Conservation (phyloP, 2,888 invertebrate genomes). For the Campoplex capitator region DNA sequence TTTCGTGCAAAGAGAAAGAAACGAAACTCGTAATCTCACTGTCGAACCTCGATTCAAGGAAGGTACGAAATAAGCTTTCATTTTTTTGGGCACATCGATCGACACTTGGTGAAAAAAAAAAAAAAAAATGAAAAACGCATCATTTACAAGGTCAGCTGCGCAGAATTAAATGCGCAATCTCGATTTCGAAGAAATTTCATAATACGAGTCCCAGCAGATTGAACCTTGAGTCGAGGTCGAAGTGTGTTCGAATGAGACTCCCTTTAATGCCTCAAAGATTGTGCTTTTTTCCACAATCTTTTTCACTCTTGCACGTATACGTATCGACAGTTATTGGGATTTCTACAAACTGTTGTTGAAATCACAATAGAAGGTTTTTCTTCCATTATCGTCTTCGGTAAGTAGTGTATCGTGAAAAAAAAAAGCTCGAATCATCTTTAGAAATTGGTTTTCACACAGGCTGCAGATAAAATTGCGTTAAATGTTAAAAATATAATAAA, state of each 20-base stretch:
- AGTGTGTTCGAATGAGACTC: conserved; percentile 1
- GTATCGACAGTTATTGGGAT: conserved; percentile 40
- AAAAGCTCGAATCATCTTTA: conserved; percentile 1
- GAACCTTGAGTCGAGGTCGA: background rate
- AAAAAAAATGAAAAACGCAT: background rate
- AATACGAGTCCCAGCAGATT: background rate
- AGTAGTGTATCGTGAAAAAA: conserved; percentile 12
- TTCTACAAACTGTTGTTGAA: conserved; percentile 48
- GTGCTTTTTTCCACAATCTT: conserved; percentile 4
- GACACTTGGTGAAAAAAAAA: background rate
- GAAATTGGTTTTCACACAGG: background rate
- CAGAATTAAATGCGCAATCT: background rate
- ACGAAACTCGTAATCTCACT: background rate
- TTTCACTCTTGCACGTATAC: background rate
- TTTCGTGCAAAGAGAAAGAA: background rate
- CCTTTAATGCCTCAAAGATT: background rate
- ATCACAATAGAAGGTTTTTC: conserved; percentile 36
- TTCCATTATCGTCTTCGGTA: conserved; percentile 49
- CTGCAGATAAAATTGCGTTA: conserved; percentile 9
- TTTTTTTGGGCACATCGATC: background rate
- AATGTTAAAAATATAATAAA: background rate
- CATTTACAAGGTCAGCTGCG: conserved; percentile 6
- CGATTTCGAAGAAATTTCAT: background rate
- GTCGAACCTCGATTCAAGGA: background rate
- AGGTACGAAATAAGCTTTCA: background rate